These are phyloP conservation scores for Varroa destructor DNA, from an alignment of 1,140 invertebrate genomes.

Conservation along the genomic window DNA sequence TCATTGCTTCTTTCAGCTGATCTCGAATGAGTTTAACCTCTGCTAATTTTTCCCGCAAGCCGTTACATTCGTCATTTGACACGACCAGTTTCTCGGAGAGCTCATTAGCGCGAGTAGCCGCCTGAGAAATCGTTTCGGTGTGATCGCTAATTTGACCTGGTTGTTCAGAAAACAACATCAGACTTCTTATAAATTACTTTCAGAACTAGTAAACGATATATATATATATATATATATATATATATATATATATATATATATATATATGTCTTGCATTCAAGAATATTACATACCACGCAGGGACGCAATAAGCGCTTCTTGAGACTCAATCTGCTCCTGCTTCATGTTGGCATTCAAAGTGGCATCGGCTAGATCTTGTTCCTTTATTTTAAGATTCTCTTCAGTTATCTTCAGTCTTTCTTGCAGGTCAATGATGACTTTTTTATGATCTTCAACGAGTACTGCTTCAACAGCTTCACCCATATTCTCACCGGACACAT, in stretches of 20 bases:
- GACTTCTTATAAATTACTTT: too few relatives aligned
- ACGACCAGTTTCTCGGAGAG: background rate
- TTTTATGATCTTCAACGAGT: background rate
- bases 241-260: too few relatives aligned
- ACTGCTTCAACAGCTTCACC: conserved; percentile 6
- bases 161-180: too few relatives aligned
- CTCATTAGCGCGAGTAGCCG: conserved; percentile 4
- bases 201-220: too few relatives aligned
- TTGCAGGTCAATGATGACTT: background rate
- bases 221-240: too few relatives aligned
- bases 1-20: too few relatives aligned
- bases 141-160: conserved; percentile 2
- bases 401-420: background rate
- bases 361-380: background rate
- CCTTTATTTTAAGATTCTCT: background rate
- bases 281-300: too few relatives aligned
- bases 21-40: background rate
- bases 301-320: too few relatives aligned
- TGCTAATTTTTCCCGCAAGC: conserved; percentile 2
- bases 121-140: conserved; percentile 8
- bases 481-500: conserved; percentile 1
- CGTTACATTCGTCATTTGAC: background rate
- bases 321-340: background rate
- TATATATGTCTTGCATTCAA: too few relatives aligned
- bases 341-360: background rate